These are phyloP conservation scores for Biston stratarius DNA, from an alignment of 2,888 invertebrate species.

Conservation along the genomic window DNA sequence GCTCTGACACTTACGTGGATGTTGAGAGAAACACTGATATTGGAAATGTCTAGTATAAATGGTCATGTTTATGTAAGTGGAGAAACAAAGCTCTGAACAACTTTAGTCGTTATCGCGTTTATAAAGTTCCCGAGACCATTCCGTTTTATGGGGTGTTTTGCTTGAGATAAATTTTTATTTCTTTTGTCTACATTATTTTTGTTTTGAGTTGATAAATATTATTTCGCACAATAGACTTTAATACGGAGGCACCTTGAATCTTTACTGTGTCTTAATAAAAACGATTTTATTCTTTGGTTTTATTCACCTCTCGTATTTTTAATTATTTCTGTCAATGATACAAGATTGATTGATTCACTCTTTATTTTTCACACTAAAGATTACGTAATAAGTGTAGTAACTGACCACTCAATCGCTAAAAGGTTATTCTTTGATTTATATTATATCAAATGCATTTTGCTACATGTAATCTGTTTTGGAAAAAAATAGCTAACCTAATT, in stretches of 20 bases:
- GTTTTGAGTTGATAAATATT: slow-evolving; percentile 60
- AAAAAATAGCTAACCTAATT: too few relatives aligned
- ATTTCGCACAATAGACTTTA: slow-evolving; percentile 31
- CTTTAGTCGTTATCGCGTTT: slow-evolving; percentile 85
- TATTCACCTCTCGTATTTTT: neutral
- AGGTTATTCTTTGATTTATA: too few relatives aligned
- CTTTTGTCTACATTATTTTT: slow-evolving; percentile 73
- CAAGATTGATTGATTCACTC: too few relatives aligned
- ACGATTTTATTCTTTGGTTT: slow-evolving; percentile 14
- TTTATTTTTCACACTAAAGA: neutral
- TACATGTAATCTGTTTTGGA: too few relatives aligned
- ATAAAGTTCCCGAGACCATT: slow-evolving; percentile 85
- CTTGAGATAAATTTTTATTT: slow-evolving; percentile 83
- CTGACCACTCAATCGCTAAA: too few relatives aligned
- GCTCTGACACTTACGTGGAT: slow-evolving; percentile 53
- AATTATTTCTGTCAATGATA: neutral
- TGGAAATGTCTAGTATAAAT: slow-evolving; percentile 53
- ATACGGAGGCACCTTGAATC: slow-evolving; percentile 21
- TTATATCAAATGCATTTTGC: too few relatives aligned
- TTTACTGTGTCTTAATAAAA: slow-evolving; percentile 22
- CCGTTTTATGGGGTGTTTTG: slow-evolving; percentile 85
- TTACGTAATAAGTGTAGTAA: too few relatives aligned
- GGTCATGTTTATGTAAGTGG: slow-evolving; percentile 79
- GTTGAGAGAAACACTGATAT: neutral
- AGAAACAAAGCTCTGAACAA: slow-evolving; percentile 82